A percentile compares a stretch with the other conserved stretches of the same genome.
phyloP scores from a whole-genome alignment of 2,888 invertebrate species.

The Yponomeuta evonymella region DNA sequence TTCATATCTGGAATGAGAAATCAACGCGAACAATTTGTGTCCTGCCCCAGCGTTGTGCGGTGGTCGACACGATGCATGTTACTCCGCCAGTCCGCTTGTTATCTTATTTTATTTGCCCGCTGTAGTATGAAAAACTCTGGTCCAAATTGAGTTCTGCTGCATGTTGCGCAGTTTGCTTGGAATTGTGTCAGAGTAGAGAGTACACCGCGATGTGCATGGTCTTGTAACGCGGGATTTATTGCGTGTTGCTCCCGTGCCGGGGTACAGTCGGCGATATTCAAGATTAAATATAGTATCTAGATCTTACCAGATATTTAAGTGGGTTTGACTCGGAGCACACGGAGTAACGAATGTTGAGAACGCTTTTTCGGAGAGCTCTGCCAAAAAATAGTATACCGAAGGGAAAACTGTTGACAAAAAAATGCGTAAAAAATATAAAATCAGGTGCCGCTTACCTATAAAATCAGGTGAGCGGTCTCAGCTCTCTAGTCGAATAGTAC shows the following conservation, averaged over 20 bases:
- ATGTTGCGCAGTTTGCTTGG: constrained; percentile 12
- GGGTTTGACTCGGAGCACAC: background rate
- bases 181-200: constrained; percentile 21
- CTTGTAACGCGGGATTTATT: constrained; percentile 9
- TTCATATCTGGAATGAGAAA: constrained; percentile 5
- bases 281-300: background rate
- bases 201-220: constrained; percentile 16
- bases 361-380: no score
- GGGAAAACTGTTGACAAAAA: no score
- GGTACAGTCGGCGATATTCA: background rate
- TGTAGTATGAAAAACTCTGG: constrained; percentile 10
- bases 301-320: background rate
- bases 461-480: no score
- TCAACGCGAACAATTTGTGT: background rate
- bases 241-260: background rate
- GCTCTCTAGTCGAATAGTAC: no score
- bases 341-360: background rate
- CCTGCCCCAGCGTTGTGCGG: background rate
- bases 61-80: background rate
- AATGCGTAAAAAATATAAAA: no score
- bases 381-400: no score
- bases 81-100: background rate
- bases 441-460: no score
- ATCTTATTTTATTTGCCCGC: constrained; percentile 9
- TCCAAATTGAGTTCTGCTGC: constrained; percentile 16